Percentiles rank a stretch among this genome's conserved stretches.
Conservation (phyloP, 2,113 vertebrate genomes). For the Thermophis baileyi region DNA sequence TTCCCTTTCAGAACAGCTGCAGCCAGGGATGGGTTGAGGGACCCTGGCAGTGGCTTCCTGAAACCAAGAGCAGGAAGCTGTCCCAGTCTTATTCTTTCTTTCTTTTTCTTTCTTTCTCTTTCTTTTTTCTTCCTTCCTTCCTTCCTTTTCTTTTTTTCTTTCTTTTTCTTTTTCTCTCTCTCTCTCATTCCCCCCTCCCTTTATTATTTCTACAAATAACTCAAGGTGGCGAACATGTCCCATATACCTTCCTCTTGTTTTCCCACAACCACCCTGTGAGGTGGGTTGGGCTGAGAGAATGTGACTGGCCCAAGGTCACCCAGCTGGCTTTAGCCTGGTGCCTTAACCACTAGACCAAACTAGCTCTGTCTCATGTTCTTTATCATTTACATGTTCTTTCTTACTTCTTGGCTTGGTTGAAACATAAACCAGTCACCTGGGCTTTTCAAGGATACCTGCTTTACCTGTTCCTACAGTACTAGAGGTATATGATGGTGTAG, state of each 20-base stretch:
- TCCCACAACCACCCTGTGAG: neutral
- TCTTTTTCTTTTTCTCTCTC: too few species aligned
- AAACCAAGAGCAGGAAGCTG: neutral
- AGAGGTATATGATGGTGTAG: conserved; percentile 83
- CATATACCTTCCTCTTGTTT: neutral
- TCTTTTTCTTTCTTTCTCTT: too few species aligned
- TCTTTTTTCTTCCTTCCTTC: too few species aligned
- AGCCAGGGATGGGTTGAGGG: neutral
- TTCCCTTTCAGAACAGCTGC: neutral
- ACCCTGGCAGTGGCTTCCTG: neutral
- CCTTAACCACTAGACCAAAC: neutral
- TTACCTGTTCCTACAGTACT: conserved; percentile 86
- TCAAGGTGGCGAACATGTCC: neutral
- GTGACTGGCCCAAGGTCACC: neutral
- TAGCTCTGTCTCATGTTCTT: neutral
- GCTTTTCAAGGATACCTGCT: conserved; percentile 36
- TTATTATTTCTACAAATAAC: neutral
- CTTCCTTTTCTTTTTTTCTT: too few species aligned
- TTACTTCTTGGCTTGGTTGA: neutral
- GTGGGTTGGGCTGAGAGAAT: neutral
- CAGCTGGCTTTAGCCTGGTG: neutral
- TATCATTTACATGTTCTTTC: neutral
- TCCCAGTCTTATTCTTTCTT: too few species aligned
- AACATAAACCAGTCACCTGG: neutral
- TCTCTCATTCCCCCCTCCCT: too few species aligned